Conservation (phyloP, 1,140 invertebrate genomes). For the Drosophila pectinifera region DNA sequence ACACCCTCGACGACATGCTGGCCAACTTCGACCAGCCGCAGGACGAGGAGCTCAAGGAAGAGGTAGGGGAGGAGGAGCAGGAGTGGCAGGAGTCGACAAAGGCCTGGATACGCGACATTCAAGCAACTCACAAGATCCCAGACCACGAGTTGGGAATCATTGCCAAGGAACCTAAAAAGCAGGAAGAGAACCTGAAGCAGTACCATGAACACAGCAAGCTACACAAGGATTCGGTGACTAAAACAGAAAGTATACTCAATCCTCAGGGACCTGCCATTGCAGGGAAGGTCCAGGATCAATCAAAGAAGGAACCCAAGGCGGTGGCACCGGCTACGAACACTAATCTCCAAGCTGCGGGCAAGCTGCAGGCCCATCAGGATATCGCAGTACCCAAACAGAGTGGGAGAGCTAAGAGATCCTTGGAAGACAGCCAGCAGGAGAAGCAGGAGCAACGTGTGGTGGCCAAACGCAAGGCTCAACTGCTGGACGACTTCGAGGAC, state of each 20-base stretch:
- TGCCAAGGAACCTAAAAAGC: neutral
- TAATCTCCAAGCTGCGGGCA: conserved; percentile 48
- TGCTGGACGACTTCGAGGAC: conserved; percentile 58
- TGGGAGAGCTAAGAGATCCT: conserved; percentile 22
- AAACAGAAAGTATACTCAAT: neutral
- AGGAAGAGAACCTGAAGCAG: conserved; percentile 17
- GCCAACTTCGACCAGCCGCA: conserved; percentile 46
- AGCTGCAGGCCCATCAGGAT: conserved; percentile 47
- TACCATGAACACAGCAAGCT: neutral
- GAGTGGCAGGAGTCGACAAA: conserved; percentile 45
- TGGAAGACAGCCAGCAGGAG: conserved; percentile 10
- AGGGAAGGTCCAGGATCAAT: neutral
- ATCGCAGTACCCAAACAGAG: neutral
- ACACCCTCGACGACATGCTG: conserved; percentile 59
- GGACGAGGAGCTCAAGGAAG: neutral
- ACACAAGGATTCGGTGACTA: neutral
- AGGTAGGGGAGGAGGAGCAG: neutral
- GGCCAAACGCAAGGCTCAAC: conserved; percentile 4
- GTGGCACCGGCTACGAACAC: neutral
- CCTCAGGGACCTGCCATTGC: conserved; percentile 27
- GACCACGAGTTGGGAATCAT: neutral
- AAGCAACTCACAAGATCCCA: conserved; percentile 6
- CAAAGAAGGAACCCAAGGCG: neutral
- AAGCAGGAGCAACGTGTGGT: neutral
- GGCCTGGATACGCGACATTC: conserved; percentile 57